phyloP scores from a whole-genome alignment of 1,140 invertebrate genomes.

The Galendromus occidentalis region DNA sequence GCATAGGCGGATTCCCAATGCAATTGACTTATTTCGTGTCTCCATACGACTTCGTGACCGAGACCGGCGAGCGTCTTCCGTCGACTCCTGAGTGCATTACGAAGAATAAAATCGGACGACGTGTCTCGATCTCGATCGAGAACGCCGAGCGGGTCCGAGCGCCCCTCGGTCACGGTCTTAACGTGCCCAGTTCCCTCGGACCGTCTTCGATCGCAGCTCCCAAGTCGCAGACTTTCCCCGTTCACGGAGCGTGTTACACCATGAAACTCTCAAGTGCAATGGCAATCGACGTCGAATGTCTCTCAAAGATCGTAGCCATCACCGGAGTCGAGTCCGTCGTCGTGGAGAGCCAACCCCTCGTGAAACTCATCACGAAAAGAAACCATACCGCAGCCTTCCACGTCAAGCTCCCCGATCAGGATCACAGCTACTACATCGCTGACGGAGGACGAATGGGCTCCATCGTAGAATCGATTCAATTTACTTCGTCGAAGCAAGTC shows the following conservation, averaged over 20 bases:
- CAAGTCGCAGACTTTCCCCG: conserved; percentile 57
- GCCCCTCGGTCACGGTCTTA: conserved; percentile 48
- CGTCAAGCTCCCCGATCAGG: conserved; percentile 65
- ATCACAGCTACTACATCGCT: conserved; percentile 81
- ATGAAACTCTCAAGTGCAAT: conserved; percentile 63
- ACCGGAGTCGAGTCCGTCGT: conserved; percentile 29
- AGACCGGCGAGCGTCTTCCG: conserved; percentile 40
- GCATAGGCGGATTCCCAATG: conserved; percentile 54
- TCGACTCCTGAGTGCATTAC: conserved; percentile 49
- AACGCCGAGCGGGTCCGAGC: conserved; percentile 66
- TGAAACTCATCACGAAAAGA: neutral
- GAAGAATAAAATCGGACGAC: conserved; percentile 52
- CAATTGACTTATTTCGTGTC: conserved; percentile 82
- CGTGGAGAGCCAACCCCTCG: neutral
- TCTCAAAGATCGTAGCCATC: conserved; percentile 46
- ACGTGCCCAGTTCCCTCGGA: conserved; percentile 35
- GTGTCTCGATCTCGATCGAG: conserved; percentile 71
- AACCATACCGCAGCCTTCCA: conserved; percentile 6
- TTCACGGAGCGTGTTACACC: conserved; percentile 72
- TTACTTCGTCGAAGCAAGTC: conserved; percentile 82
- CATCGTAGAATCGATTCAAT: conserved; percentile 59
- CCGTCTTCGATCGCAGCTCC: conserved; percentile 59
- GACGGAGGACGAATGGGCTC: conserved; percentile 52
- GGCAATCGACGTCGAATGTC: conserved; percentile 52
- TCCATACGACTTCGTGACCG: conserved; percentile 72